Base-by-base conservation (phyloP, 2,113 vertebrate genomes). In the Oncorhynchus clarkii region DNA sequence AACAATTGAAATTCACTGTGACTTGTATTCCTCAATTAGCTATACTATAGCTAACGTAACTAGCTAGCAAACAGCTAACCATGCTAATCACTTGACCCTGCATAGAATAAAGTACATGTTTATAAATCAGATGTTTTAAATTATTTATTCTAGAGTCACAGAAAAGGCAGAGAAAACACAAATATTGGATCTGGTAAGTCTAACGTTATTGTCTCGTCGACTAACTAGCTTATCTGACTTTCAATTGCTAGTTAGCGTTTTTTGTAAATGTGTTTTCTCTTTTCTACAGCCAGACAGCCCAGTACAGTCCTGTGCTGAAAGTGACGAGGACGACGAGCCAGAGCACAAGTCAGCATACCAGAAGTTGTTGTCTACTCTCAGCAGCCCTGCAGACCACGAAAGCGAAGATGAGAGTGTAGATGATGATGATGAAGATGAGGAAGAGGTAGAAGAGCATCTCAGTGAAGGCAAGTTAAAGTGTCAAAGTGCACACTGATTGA, bases 351-450 rank as follows among this genome's bases (percentile, higher is more conserved):
- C 95, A 26, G 95, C 95, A 1, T 99, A 98, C 82, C 94, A 96
- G 76, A 95, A 92, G 65, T 93, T 99, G n/a, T 93, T 99, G n/a
- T 95, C 95, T 72, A 96, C 95, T 0, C 88, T 99, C 57, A 94
- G 88, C 78, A 87, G 86, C 64, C 79, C 84, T 0, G 84, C 90
- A 2, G 79, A 90, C 59, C 88, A 95, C 0, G 89, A 90, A 1
- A 93, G 93, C 1, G 91, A 92, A 1, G 87, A 87, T 8, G 85
- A 88, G 12, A 92, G 86, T 71, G 87, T 80, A 0, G 93, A 92
- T 57, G 92, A 91, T 29, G 39, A 45, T 3, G 27, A 27, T 27
- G 24, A 26, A 0, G 24, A 26, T 26, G 27, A 27, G 11, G 39
- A 45, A 45, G 39, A 20, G 20, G 79, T 85, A 0, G 89, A 88